Evolutionary conservation across 1,140 invertebrate genomes (phyloP), one percentile per base, ranked within the genome.

Genomic region (Glomeris maerens): DNA sequence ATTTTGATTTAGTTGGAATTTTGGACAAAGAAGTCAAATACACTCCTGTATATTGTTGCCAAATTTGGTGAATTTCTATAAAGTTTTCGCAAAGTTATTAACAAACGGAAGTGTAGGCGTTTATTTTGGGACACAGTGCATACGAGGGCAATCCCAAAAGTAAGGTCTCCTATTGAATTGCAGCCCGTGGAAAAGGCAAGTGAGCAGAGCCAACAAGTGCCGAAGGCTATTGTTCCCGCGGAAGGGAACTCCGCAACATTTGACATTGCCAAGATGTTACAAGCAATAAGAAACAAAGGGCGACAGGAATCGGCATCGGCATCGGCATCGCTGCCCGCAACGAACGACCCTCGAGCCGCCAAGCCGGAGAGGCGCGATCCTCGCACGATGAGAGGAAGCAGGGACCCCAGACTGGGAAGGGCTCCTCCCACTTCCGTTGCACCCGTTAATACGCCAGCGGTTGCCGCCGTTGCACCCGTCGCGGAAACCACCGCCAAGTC

Each of bases 371-470:
- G 20, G 26, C 26, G 42, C 42, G 21, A 44, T 20, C 21, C 14
- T n/a, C 26, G 13, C 20, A 22, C 45, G 48, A 20, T 36, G 48
- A 10, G 29, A 49, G 23, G 3, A n/a, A 1, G 17, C 20, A 4
- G 14, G 47, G 21, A 25, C 40, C 13, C 45, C 22, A 17, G 17
- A 27, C 22, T 31, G 14, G 7, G 5, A 23, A 17, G n/a, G 14
- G 23, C 5, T 10, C 14, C 1, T 50, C 17, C 26, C 31, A 20
- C 22, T 20, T 20, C 44, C 39, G 17, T 27, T 20, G 17, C 27
- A 27, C 25, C 39, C 41, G 23, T 25, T 48, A 17, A 48, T 45
- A 17, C 51, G 51, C 25, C 45, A 52, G 23, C 36, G 47, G 27
- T 49, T 47, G n/a, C 50, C 47, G 13, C 54, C 50, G 2, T 23